These are phyloP conservation scores for Lophius americanus DNA, from an alignment of 2,797 vertebrate genomes.

Conservation along the genomic window DNA sequence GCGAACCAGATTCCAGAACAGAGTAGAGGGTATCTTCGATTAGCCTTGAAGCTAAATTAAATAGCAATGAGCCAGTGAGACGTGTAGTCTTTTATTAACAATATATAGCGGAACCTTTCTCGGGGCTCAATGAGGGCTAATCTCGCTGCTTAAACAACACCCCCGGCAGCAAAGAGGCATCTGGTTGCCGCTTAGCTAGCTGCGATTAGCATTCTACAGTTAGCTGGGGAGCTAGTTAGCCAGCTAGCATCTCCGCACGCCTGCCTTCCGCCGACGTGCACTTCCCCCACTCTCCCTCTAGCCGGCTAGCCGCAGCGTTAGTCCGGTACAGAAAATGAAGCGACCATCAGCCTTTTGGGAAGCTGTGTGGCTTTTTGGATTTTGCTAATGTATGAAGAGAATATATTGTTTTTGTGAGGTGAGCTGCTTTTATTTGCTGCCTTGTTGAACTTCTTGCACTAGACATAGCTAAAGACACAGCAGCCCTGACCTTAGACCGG, in stretches of 20 bases:
- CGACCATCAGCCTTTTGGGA: slow-evolving; percentile 77
- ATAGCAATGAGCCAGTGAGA: slow-evolving; percentile 13
- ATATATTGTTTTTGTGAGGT: slow-evolving; percentile 78
- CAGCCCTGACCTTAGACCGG: slow-evolving; percentile 80
- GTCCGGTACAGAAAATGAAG: slow-evolving; percentile 84
- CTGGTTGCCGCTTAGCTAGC: slow-evolving; percentile 49
- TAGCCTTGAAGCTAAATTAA: slow-evolving; percentile 54
- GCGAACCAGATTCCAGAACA: slow-evolving; percentile 67
- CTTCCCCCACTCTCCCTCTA: slow-evolving; percentile 83
- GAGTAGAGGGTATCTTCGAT: slow-evolving; percentile 42
- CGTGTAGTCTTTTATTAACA: slow-evolving; percentile 17
- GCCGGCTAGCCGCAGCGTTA: slow-evolving; percentile 79
- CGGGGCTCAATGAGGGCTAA: slow-evolving; percentile 19
- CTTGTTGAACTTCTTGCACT: slow-evolving; percentile 47
- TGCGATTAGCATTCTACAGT: slow-evolving; percentile 50
- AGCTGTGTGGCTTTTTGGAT: slow-evolving; percentile 76
- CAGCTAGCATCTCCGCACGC: slow-evolving; percentile 52
- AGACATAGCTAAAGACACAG: slow-evolving; percentile 53
- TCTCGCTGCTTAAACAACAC: slow-evolving; percentile 9
- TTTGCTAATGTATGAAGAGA: slow-evolving; percentile 83
- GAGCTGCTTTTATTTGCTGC: slow-evolving; percentile 54
- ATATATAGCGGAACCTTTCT: slow-evolving; percentile 9
- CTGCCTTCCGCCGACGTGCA: slow-evolving; percentile 78
- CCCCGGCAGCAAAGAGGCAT: slow-evolving; percentile 22
- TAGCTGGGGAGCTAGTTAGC: slow-evolving; percentile 57